Evolutionary conservation across 1,140 invertebrate genomes (phyloP).

Genomic region (Drosophila malerkotliana): DNA sequence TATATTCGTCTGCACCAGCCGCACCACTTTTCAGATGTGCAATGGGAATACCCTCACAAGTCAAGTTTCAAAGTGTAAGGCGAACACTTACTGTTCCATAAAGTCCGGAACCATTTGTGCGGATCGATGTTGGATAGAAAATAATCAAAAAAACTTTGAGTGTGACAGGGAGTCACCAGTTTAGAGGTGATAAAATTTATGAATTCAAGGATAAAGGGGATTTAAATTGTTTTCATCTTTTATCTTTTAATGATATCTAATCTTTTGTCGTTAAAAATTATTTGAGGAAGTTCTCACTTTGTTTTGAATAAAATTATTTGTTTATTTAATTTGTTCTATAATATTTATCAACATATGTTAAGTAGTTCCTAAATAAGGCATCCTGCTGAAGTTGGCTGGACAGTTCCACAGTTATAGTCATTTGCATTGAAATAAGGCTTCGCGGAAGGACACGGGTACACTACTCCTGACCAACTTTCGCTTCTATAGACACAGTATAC

Average conservation of each 20-base stretch:
- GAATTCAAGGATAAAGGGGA: not conserved
- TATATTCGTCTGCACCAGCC: conserved; percentile 70
- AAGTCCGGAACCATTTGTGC: conserved; percentile 57
- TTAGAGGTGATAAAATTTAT: not conserved
- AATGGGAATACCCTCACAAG: conserved; percentile 15
- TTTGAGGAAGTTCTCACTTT: not conserved
- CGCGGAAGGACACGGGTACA: conserved; percentile 7
- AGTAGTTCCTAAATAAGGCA: conserved; percentile 20
- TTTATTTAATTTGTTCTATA: not conserved
- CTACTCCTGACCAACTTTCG: conserved; percentile 10
- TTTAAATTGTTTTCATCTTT: not conserved
- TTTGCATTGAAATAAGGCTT: conserved; percentile 51
- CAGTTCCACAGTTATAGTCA: conserved; percentile 28
- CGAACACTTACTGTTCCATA: conserved; percentile 48
- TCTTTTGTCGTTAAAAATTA: not conserved
- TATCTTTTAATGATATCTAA: not conserved
- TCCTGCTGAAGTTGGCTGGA: conserved; percentile 31
- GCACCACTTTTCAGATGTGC: conserved; percentile 67
- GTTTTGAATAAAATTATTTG: not conserved
- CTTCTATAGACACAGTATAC: conserved; percentile 44
- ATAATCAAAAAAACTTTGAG: conserved; percentile 11
- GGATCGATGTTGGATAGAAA: conserved; percentile 35
- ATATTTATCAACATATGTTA: not conserved
- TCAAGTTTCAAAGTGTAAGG: conserved; percentile 43
- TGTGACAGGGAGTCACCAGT: conserved; percentile 33